Evolutionary conservation across 1,140 invertebrate species (phyloP), one percentile per base, ranked within the genome.

Genomic region (Lepidurus apus): DNA sequence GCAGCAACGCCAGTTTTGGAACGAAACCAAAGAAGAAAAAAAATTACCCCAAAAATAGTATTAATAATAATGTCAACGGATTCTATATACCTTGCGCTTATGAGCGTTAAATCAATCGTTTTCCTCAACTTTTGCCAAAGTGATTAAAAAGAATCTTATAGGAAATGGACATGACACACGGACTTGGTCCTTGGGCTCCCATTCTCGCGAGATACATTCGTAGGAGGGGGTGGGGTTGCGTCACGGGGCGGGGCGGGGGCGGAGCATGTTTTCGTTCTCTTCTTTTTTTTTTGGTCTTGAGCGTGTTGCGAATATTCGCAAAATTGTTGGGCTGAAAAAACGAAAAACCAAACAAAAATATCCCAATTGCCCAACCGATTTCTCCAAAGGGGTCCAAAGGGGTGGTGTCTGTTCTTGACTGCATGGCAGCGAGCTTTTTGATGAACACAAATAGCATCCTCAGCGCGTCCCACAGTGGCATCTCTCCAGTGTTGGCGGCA

Each of bases 151-250:
- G 3, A 21, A 21, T 13, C 8, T 6, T n/a, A 65, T 13, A 4
- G 34, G 34, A 13, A n/a, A 65, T 7, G 9, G 13, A 65, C 53
- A 9, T 13, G 21, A 65, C 17, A 65, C 21, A 6, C 8, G 53
- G 53, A 65, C 53, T 65, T 65, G 53, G 53, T 65, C 53, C 9
- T 34, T 65, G 53, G 53, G 53, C 53, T 13, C 21, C 53, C 53
- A 65, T 65, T 65, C 53, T 65, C 53, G 53, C 53, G 53, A 9
- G 53, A 65, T 65, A 65, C 53, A 65, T 65, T 65, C 53, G 21
- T 17, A 65, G 53, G 53, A 65, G 21, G 53, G 53, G 53, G 53
- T 0, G 53, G 13, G 53, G 17, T 4, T 13, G 53, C 53, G 0
- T 13, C 17, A 65, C 13, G 8, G 17, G 53, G 5, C 0, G 17